Evolutionary conservation across 2,888 invertebrate genomes (phyloP).

Genomic region (Cataglyphis cursor): DNA sequence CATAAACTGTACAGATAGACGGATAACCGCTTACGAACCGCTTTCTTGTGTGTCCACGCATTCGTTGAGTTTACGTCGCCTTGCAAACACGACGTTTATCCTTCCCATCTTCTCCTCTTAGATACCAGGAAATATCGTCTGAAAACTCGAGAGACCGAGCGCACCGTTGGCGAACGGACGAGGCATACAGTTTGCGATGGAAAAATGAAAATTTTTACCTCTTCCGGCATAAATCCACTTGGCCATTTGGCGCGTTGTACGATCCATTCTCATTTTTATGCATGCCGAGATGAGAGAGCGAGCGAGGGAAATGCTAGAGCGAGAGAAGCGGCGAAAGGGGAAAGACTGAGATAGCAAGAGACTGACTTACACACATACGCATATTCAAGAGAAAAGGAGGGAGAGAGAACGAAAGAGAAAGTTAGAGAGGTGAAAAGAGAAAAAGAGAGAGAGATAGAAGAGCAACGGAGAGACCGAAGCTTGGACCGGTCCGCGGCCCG

Average conservation of each 20-base stretch:
- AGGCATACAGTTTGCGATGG: conserved; percentile 45
- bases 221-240: conserved; percentile 62
- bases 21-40: conserved; percentile 23
- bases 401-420: conserved; percentile 11
- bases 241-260: conserved; percentile 62
- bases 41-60: not conserved
- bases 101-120: not conserved
- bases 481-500: conserved; percentile 47
- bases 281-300: conserved; percentile 55
- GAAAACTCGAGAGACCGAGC: conserved; percentile 43
- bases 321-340: conserved; percentile 1
- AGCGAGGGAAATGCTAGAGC: conserved; percentile 18
- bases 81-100: conserved; percentile 10
- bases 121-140: conserved; percentile 29
- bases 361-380: not conserved
- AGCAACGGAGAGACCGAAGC: conserved; percentile 1
- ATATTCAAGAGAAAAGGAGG: too few relatives aligned
- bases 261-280: conserved; percentile 71
- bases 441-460: conserved; percentile 1
- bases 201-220: conserved; percentile 66
- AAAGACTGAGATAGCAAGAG: conserved; percentile 48
- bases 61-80: conserved; percentile 6
- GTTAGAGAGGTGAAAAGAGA: not conserved
- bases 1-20: not conserved
- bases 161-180: not conserved